These are phyloP conservation scores for Ptychobarbus kaznakovi DNA, from an alignment of 2,797 vertebrate genomes.

Conservation along the genomic window DNA sequence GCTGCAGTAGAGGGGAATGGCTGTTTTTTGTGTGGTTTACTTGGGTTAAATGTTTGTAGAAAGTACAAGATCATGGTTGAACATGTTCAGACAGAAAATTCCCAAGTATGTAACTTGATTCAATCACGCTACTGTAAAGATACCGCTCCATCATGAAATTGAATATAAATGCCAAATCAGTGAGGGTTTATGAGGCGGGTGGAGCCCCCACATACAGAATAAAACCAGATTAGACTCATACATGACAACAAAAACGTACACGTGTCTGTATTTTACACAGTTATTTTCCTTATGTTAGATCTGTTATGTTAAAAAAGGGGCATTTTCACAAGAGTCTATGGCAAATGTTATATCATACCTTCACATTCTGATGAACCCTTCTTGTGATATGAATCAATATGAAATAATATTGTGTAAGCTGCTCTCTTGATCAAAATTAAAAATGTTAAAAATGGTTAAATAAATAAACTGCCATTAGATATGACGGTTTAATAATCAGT, in stretches of 20 bases:
- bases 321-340: not conserved
- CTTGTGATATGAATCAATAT: not conserved
- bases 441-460: not conserved
- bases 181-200: not conserved
- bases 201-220: not conserved
- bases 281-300: not conserved
- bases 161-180: not conserved
- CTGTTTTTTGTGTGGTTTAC: not conserved
- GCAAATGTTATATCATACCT: not conserved
- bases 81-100: conserved; percentile 18
- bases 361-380: not conserved
- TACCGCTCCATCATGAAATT: not conserved
- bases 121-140: not conserved
- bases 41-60: conserved; percentile 1
- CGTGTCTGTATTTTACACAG: not conserved
- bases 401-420: not conserved
- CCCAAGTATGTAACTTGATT: not conserved
- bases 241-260: not conserved
- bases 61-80: not conserved
- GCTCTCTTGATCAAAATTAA: not conserved
- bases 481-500: not conserved
- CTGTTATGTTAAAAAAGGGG: not conserved
- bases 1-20: not conserved
- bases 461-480: conserved; percentile 8
- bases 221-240: not conserved